A percentile compares a stretch with the other conserved stretches of the same genome.
Conservation (phyloP, 1,140 invertebrate species). For the Bombus affinis region DNA sequence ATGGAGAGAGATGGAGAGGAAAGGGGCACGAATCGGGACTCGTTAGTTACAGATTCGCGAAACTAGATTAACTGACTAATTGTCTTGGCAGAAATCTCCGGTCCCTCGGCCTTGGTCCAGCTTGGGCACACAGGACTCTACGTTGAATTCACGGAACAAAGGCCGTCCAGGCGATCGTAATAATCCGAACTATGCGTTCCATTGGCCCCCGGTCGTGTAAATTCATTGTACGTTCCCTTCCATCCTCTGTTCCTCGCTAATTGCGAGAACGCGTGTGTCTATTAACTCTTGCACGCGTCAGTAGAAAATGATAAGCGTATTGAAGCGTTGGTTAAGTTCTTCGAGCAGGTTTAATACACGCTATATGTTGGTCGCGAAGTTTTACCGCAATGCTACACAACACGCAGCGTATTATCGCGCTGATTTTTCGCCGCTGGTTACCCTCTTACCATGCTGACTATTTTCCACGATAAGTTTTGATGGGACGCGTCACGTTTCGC, state of each 20-base stretch:
- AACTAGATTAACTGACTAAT: conserved; percentile 65
- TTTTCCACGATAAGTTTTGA: conserved; percentile 38
- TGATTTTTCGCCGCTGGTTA: neutral
- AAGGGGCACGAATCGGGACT: conserved; percentile 47
- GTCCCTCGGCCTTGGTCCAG: conserved; percentile 40
- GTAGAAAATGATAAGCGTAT: conserved; percentile 32
- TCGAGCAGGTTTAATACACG: neutral
- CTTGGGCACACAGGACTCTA: neutral
- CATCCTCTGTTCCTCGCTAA: conserved; percentile 46
- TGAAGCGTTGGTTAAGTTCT: conserved; percentile 16
- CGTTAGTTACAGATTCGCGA: conserved; percentile 66
- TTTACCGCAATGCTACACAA: neutral
- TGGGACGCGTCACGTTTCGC: conserved; percentile 1
- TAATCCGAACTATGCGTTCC: conserved; percentile 65
- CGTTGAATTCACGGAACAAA: conserved; percentile 57
- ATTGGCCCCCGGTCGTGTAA: conserved; percentile 59
- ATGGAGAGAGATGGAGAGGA: neutral
- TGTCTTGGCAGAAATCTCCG: conserved; percentile 69
- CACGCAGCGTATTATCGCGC: neutral
- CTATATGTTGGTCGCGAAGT: neutral
- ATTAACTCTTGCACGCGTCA: conserved; percentile 21
- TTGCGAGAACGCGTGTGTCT: conserved; percentile 48
- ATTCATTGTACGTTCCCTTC: conserved; percentile 38
- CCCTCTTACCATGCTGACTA: neutral
- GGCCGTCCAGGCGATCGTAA: conserved; percentile 57